Conservation (phyloP, 1,140 invertebrate genomes). For the Sycophila sp. region DNA sequence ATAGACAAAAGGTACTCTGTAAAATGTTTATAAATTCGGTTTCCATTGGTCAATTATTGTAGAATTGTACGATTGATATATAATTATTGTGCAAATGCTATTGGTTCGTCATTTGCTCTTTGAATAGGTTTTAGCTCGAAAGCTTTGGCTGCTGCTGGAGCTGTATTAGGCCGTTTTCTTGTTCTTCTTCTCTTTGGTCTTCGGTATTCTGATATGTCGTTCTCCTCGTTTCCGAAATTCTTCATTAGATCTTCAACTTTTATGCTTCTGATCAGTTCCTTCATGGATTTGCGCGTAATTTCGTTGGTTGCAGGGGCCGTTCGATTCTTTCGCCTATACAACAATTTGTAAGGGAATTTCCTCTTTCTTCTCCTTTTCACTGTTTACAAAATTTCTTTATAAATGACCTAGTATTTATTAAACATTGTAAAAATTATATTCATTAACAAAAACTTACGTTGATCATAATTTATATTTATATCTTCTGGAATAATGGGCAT, state of each 20-base stretch:
- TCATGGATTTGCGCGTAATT: neutral
- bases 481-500: constrained; percentile 24
- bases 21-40: too few species aligned
- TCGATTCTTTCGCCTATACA: constrained; percentile 8
- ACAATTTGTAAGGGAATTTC: constrained; percentile 9
- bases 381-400: neutral
- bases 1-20: neutral
- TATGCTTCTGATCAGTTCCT: constrained; percentile 21
- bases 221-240: neutral
- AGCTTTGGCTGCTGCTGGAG: neutral
- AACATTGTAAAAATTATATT: neutral
- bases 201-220: neutral
- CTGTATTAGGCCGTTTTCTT: constrained; percentile 23
- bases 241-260: constrained; percentile 27
- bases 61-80: too few species aligned
- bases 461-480: neutral
- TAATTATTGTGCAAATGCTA: too few species aligned
- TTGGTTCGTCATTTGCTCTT: neutral
- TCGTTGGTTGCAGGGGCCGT: constrained; percentile 14
- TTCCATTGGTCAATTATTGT: too few species aligned
- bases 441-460: neutral
- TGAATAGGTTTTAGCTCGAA: neutral
- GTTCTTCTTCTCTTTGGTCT: neutral
- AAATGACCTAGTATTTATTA: too few species aligned
- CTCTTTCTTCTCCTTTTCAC: neutral